phyloP scores from a whole-genome alignment of 1,140 invertebrate species.

The Delia radicum region DNA sequence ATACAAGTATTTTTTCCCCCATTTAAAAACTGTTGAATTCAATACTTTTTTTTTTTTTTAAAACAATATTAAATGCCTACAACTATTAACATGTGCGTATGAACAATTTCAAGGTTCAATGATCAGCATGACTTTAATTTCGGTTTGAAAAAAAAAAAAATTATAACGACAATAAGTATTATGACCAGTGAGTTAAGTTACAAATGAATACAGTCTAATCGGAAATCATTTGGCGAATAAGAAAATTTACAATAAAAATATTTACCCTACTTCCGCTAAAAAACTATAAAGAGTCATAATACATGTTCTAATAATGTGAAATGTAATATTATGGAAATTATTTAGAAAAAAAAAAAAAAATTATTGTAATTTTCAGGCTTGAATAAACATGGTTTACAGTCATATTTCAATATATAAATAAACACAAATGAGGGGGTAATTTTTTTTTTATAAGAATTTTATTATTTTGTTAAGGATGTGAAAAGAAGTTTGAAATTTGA shows the following conservation, averaged over 20 bases:
- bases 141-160: background rate
- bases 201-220: background rate
- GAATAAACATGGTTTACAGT: background rate
- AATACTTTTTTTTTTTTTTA: background rate
- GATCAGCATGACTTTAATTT: background rate
- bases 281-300: background rate
- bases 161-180: background rate
- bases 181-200: background rate
- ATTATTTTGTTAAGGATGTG: background rate
- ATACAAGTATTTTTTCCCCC: no score
- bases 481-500: background rate
- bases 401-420: background rate
- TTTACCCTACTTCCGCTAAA: conserved; percentile 12
- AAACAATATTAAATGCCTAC: background rate
- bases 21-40: background rate
- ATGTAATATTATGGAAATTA: background rate
- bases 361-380: background rate
- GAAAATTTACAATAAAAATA: background rate
- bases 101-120: conserved; percentile 20
- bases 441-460: background rate
- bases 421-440: background rate
- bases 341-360: background rate
- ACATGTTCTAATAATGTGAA: background rate
- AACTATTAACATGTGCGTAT: conserved; percentile 4
- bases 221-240: conserved; percentile 7